A percentile compares a stretch with the other conserved stretches of the same genome.
These are phyloP conservation scores for Thymelicus acteon DNA, from an alignment of 2,888 invertebrate genomes.

Conservation along the genomic window DNA sequence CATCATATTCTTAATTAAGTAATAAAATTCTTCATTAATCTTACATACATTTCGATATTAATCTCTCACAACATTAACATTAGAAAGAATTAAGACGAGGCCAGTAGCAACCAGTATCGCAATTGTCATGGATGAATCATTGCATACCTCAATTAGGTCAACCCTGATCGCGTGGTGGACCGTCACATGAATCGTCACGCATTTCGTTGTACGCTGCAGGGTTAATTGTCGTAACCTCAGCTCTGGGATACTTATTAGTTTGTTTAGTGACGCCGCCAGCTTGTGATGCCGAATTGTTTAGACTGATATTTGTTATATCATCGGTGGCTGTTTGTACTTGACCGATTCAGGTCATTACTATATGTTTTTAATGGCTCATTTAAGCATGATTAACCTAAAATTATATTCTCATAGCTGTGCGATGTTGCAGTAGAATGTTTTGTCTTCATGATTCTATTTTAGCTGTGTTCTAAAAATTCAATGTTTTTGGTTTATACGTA, in stretches of 20 bases:
- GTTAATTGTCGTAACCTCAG: slow-evolving; percentile 40
- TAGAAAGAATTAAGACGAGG: slow-evolving; percentile 22
- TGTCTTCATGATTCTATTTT: too few species aligned
- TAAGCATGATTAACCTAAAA: too few species aligned
- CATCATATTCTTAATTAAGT: too few species aligned
- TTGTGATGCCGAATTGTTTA: slow-evolving; percentile 9
- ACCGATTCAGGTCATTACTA: background rate
- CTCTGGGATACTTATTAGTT: slow-evolving; percentile 37
- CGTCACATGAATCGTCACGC: slow-evolving; percentile 35
- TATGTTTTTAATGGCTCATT: background rate
- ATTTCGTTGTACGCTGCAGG: slow-evolving; percentile 40
- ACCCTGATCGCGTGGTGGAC: slow-evolving; percentile 28
- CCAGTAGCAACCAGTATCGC: slow-evolving; percentile 10
- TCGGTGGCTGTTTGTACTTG: background rate
- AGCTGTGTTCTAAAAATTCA: too few species aligned
- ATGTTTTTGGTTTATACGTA: too few species aligned
- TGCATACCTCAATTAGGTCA: slow-evolving; percentile 20
- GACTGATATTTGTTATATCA: background rate
- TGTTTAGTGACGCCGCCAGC: slow-evolving; percentile 20
- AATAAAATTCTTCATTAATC: too few species aligned
- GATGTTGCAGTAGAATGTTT: too few species aligned
- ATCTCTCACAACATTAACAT: background rate
- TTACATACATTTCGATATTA: background rate
- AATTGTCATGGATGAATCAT: slow-evolving; percentile 36
- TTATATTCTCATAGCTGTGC: too few species aligned